Base-by-base conservation (phyloP, 2,888 invertebrate species). In the Ichneumoninae sp. region DNA sequence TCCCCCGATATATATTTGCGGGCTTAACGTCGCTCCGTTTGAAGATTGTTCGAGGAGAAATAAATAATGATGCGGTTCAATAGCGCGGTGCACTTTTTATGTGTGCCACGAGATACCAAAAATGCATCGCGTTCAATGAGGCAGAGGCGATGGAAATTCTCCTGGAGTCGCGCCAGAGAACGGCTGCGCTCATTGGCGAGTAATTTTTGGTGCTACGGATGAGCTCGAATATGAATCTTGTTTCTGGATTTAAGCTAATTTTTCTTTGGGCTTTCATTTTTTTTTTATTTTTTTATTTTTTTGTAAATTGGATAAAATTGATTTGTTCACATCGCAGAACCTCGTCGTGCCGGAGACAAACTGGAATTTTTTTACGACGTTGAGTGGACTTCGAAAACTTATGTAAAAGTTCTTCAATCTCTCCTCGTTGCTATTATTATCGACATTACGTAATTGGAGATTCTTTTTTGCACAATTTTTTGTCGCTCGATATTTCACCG, bases 41-140 rank as follows among this genome's bases (percentile, higher is more conserved):
- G 65, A 82, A 77, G 71, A 68, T 71, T 68, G 57, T 68, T 72
- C 36, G 71, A 68, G 57, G 74, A 71, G 65, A 70, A 65, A 33
- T 62, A 71, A 57, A 71, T 47, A 80, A 74, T 74, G 44, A 26
- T 16, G 30, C 30, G 16, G 30, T 33, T 33, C 30, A 16, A 33
- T 33, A 62, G 30, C 52, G 19, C 19, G 0, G 33, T 33, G 10
- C 62, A 26, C 30, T 62, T 62, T 30, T n/a, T 54, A 19, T 26
- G 33, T 33, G 16, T 16, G 30, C 30, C 30, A 30, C 7, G 30
- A 62, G 30, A 33, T 30, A 62, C 30, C 62, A 6, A 62, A 62
- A 16, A 62, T 62, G 62, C 62, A 62, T 62, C 16, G 30, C 16
- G 62, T 33, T 62, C 30, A 5, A 62, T n/a, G 33, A 33, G 62